Evolutionary conservation across 2,888 invertebrate genomes (phyloP).

Genomic region (Corbicula japonica): DNA sequence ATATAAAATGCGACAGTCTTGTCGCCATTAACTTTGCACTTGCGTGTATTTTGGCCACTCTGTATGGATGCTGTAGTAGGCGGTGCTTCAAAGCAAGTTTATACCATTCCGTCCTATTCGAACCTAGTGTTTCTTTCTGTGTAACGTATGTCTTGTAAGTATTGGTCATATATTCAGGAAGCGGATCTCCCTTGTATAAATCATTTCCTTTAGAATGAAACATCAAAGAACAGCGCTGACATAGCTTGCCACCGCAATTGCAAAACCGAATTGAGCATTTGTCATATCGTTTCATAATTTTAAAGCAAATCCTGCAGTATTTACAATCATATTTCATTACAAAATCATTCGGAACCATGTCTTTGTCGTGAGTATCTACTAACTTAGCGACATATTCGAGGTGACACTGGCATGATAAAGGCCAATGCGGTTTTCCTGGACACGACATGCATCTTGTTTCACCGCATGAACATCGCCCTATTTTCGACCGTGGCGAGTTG

Average conservation of each 20-base stretch:
- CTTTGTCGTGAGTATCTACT: slow-evolving; percentile 10
- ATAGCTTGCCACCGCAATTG: not conserved
- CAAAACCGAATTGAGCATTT: not conserved
- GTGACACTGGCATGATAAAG: slow-evolving; percentile 1
- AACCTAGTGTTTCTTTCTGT: too few species aligned
- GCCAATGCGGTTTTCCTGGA: slow-evolving; percentile 18
- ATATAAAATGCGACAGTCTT: slow-evolving; percentile 12
- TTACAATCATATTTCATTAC: slow-evolving; percentile 14
- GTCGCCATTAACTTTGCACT: slow-evolving; percentile 17
- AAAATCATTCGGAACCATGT: slow-evolving; percentile 9
- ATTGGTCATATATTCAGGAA: too few species aligned
- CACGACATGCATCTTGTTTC: slow-evolving; percentile 13
- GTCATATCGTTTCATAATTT: not conserved
- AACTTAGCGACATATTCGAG: not conserved
- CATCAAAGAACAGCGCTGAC: slow-evolving; percentile 3
- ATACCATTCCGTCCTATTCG: slow-evolving; percentile 19
- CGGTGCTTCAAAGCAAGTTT: slow-evolving; percentile 28
- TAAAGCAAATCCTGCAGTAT: slow-evolving; percentile 20
- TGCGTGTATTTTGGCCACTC: slow-evolving; percentile 18
- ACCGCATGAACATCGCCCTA: slow-evolving; percentile 3
- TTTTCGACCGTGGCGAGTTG: not conserved
- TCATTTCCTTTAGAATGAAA: slow-evolving; percentile 4
- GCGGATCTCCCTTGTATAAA: too few species aligned
- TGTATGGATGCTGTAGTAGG: slow-evolving; percentile 19
- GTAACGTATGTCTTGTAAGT: too few species aligned